phyloP scores from a whole-genome alignment of 2,797 vertebrate genomes.

The Manis crassicaudata region DNA sequence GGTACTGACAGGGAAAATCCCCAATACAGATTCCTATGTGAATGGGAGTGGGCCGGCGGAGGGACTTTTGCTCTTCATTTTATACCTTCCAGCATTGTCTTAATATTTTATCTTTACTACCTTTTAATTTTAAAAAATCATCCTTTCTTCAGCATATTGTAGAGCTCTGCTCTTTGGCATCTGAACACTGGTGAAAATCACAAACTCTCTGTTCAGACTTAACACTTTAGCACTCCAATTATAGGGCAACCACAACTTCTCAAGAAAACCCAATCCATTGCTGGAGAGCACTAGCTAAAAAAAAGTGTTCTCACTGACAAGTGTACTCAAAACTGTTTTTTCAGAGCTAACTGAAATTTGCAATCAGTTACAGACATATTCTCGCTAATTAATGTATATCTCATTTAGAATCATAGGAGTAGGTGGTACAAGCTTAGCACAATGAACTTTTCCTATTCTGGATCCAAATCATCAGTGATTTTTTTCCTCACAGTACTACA shows the following conservation, averaged over 20 bases:
- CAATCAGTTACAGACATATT: neutral
- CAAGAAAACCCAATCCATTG: neutral
- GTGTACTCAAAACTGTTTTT: neutral
- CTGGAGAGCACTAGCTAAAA: neutral
- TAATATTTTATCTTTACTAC: neutral
- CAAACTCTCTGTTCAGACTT: neutral
- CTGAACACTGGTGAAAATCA: neutral
- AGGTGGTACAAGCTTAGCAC: neutral
- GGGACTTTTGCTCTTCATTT: neutral
- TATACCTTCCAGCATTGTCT: neutral
- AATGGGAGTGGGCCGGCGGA: neutral
- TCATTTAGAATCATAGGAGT: neutral
- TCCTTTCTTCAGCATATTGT: neutral
- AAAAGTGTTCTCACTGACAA: neutral
- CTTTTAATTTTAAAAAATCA: neutral
- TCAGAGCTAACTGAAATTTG: constrained; percentile 3
- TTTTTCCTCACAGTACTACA: neutral
- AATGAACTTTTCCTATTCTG: neutral
- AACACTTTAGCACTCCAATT: neutral
- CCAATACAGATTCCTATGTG: too few species aligned
- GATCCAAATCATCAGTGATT: neutral
- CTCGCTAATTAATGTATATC: neutral
- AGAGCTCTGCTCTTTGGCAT: neutral
- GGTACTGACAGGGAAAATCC: neutral
- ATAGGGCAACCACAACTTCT: neutral